Evolutionary conservation across 2,113 vertebrate genomes (phyloP).

Genomic region (Salvelinus sp.): DNA sequence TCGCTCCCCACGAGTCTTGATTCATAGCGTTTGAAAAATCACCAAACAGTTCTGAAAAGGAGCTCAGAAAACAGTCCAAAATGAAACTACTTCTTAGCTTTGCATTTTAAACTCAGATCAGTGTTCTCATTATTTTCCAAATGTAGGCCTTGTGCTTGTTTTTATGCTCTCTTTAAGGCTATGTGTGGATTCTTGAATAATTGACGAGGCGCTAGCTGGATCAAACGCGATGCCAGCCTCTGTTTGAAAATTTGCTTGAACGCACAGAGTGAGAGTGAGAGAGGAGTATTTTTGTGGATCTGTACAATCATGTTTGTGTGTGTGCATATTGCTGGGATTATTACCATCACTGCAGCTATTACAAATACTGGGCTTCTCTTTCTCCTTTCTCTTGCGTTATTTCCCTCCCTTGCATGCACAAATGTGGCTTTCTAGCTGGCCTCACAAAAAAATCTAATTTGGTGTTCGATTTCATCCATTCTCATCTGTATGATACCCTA

Average conservation of each 20-base stretch:
- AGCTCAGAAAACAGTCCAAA: conserved; percentile 37
- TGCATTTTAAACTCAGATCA: conserved; percentile 63
- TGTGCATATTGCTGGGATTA: not conserved
- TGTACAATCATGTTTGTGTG: not conserved
- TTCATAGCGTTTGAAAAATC: conserved; percentile 16
- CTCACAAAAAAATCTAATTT: not conserved
- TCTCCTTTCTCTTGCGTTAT: too few species aligned
- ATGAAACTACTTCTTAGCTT: conserved; percentile 54
- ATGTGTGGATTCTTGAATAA: conserved; percentile 75
- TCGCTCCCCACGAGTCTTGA: conserved; percentile 6
- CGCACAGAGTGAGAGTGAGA: not conserved
- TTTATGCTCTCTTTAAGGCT: conserved; percentile 68
- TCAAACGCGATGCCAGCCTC: conserved; percentile 64
- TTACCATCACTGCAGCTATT: not conserved
- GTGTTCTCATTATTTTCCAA: conserved; percentile 66
- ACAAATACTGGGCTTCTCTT: not conserved
- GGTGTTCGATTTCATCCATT: too few species aligned
- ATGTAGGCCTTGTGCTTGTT: conserved; percentile 67
- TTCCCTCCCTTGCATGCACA: too few species aligned
- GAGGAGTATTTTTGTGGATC: too few species aligned
- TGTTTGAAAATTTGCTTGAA: conserved; percentile 12
- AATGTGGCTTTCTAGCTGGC: too few species aligned
- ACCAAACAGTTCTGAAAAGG: conserved; percentile 3
- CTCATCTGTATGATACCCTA: too few species aligned
- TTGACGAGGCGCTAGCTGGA: conserved; percentile 68